Evolutionary conservation across 2,888 invertebrate genomes (phyloP), one percentile per base, ranked within the genome.

Genomic region (Andrena trimmerana): DNA sequence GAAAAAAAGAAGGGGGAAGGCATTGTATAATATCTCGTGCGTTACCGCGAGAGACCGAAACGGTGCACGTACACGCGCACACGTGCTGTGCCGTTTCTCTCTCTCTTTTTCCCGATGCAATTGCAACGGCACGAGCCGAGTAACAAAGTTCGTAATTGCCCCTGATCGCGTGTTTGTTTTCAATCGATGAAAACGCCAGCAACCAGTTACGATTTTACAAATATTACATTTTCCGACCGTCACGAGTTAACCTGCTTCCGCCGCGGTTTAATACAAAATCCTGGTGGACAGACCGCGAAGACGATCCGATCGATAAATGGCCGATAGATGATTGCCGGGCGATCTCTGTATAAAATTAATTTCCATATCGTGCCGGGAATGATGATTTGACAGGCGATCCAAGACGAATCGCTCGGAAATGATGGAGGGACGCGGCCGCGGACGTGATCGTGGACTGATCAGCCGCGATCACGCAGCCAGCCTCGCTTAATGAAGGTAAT

Each of bases 401-500:
- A 76, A 71, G 77, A 78, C 78, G 81, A 85, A 80, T 83, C 78
- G 73, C 50, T 70, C 78, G 86, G 75, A 68, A 87, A 80, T 78
- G 86, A 84, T 79, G 79, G 77, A 72, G 74, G 87, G 52, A 54
- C 48, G 54, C 36, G 42, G 60, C 57, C 66, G 70, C 66, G 67
- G 69, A 60, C 65, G 72, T 78, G 81, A 88, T 84, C 81, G 86
- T 69, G 74, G 59, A 72, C 74, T 86, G 89, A 89, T 90, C 89
- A 89, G 83, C 84, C 78, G 78, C 78, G 89, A 90, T 90, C 88
- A 83, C 78, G 79, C 84, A 78, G 86, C 86, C 85, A 86, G 90
- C 90, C 88, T 89, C 91, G 89, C 89, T 92, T 93, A 94, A 93
- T 93, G 92, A 93, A 93, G 90, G 93, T 93, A 94, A 94, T 94